Evolutionary conservation across 2,797 vertebrate genomes (phyloP), one percentile per base, ranked within the genome.

Genomic region (Acanthis flammea): DNA sequence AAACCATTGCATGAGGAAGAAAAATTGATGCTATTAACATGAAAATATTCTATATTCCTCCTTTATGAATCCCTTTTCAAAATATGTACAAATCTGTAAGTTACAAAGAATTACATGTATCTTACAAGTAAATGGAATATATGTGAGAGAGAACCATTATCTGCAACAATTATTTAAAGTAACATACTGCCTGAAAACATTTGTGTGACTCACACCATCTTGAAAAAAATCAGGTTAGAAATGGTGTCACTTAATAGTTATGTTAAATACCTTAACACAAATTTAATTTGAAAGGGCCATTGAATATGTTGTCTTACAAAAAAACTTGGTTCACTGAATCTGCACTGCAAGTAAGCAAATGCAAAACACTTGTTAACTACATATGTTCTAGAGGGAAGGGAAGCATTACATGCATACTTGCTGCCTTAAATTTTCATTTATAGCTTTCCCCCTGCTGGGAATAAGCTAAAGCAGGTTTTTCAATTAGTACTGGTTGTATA

Each of bases 331-430:
- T 88, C 48, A 62, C 65, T 68, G 60, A 66, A 86, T 45, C 28
- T 67, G 54, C 58, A 51, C 44, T 75, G 31, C 44, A 67, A 89
- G 72, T 39, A 78, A 94, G 60, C 45, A 90, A 92, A 75, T 86
- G 51, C 73, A 85, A 45, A 75, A 23, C 31, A 67, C 73, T 71
- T 53, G 25, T 48, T 76, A 90, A 65, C 71, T 60, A 73, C 67
- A 47, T 60, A 50, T 81, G 77, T 83, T 90, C 51, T 54, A 86
- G 65, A 81, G 70, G 77, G 55, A 85, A 79, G 51, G 27, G 88
- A 88, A 97, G 91, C 86, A 19, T 24, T 50, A 44, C 96, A 96
- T 97, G 97, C 97, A 86, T 33, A 24, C 47, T 94, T 67, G 92
- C 95, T 90, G 79, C 88, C 16, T 6, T 6, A 1, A 71, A 60